A percentile compares a stretch with the other conserved stretches of the same genome.
Evolutionary conservation across 1,140 invertebrate genomes (phyloP).

Genomic region (Lutraria rhynchaena): DNA sequence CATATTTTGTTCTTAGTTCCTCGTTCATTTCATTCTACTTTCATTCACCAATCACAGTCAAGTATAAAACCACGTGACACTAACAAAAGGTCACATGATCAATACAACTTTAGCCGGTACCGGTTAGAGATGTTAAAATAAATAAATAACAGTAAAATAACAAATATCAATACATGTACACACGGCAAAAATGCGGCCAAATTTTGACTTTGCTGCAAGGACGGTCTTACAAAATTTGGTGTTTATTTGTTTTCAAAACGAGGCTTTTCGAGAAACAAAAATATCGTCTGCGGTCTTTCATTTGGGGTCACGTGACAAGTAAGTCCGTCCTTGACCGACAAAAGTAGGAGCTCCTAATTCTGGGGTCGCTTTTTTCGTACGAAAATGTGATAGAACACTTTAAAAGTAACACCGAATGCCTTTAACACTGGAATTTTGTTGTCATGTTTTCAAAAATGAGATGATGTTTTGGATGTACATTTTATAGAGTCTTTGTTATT

Average conservation of each 20-base stretch:
- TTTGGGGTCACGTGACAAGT: constrained; percentile 52
- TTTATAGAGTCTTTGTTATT: constrained; percentile 29
- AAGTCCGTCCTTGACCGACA: constrained; percentile 50
- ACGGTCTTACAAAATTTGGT: constrained; percentile 62
- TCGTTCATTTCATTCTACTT: constrained; percentile 27
- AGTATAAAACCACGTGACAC: constrained; percentile 44
- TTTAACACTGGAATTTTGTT: constrained; percentile 41
- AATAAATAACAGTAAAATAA: constrained; percentile 57
- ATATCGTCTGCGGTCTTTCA: constrained; percentile 1
- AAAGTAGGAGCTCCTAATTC: constrained; percentile 53
- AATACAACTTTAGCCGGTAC: constrained; percentile 64
- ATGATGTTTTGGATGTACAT: constrained; percentile 22
- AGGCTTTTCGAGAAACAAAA: constrained; percentile 5
- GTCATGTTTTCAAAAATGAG: constrained; percentile 24
- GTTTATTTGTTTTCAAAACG: constrained; percentile 29
- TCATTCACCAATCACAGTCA: constrained; percentile 51
- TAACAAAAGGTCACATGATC: constrained; percentile 60
- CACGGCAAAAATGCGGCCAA: constrained; percentile 63
- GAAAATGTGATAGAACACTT: constrained; percentile 14
- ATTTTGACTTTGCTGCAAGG: constrained; percentile 43
- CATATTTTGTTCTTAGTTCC: constrained; percentile 50
- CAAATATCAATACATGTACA: constrained; percentile 57
- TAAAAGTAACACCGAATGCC: constrained; percentile 16
- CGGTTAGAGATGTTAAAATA: constrained; percentile 62
- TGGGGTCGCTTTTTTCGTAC: constrained; percentile 40